Base-by-base conservation (phyloP, 2,888 invertebrate genomes). In the Chymomyza procnemis region DNA sequence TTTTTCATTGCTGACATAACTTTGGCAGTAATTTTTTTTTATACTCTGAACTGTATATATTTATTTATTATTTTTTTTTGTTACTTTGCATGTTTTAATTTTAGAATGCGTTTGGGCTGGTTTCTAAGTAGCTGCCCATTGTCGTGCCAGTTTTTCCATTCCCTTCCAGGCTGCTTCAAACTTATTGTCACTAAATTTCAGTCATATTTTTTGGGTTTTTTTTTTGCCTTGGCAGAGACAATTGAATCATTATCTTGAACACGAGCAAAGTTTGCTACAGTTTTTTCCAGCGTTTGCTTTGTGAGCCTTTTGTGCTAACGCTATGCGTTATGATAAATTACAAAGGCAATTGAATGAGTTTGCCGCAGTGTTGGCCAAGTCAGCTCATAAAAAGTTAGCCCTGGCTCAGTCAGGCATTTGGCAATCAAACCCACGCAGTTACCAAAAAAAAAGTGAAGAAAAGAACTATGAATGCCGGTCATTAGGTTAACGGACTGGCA, bases 1-100 rank as follows among this genome's bases (percentile, higher is more conserved):
- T 83, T 81, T 86, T 85, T 77, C 80, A 86, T 85, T 78, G 78
- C 87, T 70, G 76, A 79, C 85, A 84, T 82, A 79, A 86, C 79
- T 76, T 71, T 41, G 34, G 34, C 34, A 41, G 34, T 41, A 9
- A 41, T 41, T 41, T 41, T 41, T 41, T 41, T 41, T 41, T 41
- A 41, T 41, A 41, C 34, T 41, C 34, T 41, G 12, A 8, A 26
- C 4, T 26, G 26, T 26, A 34, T 52, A 19, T 34, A 61, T 16
- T 61, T 47, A 19, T 56, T 4, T 18, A 2, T n/a, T 4, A 18
- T 57, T 41, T 34, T 80, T 75, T 61, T 63, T 54, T 64, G 67
- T 47, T 52, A 52, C 50, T 61, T 61, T 48, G 63, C 65, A 68
- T 75, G 72, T 78, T 81, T 75, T 71, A 63, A 82, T 82, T 85